Evolutionary conservation across 2,113 vertebrate genomes (phyloP), one percentile per base, ranked within the genome.

Genomic region (Elachura formosa): DNA sequence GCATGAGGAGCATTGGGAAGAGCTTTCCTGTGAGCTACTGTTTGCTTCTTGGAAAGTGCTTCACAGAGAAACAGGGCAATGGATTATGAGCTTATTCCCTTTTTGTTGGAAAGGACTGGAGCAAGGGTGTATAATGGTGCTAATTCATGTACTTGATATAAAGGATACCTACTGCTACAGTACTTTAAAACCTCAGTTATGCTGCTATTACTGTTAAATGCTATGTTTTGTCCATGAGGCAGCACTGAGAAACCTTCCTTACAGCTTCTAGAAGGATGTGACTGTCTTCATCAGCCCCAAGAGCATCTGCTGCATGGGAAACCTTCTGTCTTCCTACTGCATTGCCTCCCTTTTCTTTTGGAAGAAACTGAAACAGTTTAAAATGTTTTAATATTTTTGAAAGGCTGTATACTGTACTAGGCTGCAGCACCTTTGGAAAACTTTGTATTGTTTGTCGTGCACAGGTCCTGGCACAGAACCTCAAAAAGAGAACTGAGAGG

Each of bases 361-460:
- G 71, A 55, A 71, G 62, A 82, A 67, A 75, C 8, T 1, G 19
- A 36, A 66, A 36, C 40, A 33, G 15, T 61, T 76, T 33, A 9
- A 76, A 54, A 18, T 43, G 5, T 52, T 75, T 55, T 40, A 85
- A 36, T 54, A 45, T 54, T 36, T 34, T 36, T 62, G 21, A 67
- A 59, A 58, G 36, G 43, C 28, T 89, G n/a, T n/a, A n/a, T n/a
- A n/a, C 28, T 3, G 1, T 59, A 15, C 9, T 15, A 43, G n/a
- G 45, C 25, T 72, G n/a, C 16, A n/a, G n/a, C 49, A 87, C 23
- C 18, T 82, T 72, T 76, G 62, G 81, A 56, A 34, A 87, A 73
- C 29, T 64, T 66, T 89, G 20, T 29, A 3, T 16, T 78, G 41
- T 34, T 58, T 1, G 2, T 4, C 6, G 6, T 0, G 0, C 10